Base-by-base conservation (phyloP, 2,113 vertebrate genomes). In the Balaenoptera acutorostrata region DNA sequence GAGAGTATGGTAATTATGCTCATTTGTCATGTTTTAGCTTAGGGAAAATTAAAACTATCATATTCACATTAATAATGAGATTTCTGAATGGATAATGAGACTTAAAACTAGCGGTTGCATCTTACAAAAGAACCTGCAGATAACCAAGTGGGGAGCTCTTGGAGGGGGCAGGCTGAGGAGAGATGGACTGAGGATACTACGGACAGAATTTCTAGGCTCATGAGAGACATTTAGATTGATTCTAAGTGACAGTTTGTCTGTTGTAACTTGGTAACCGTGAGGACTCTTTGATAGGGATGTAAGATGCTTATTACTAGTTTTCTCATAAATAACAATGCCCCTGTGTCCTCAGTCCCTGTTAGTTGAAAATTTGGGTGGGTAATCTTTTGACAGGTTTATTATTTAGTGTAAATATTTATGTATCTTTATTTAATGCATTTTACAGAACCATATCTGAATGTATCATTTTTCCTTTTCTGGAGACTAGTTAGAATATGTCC, bases 101-200 rank as follows among this genome's bases (percentile, higher is more conserved):
- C 63, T 44, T 46, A 44, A 64, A 66, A 71, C 52, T 31, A 36
- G 7, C n/a, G 17, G 5, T 69, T 18, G 18, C 41, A 63, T 84
- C 49, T 94, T 52, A 49, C 1, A 55, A 21, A 36, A 49, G 57
- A 23, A 68, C 10, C 14, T 68, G 17, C 9, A 6, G 41, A 39
- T 25, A 29, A 39, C 15, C 49, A 20, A 0, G 1, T 1, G 21
- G 13, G 8, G 63, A 25, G 7, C 12, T 0, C 3, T 23, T 17
- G 5, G 36, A 18, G 57, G 15, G 55, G 20, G 5, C 6, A 1
- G 23, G 69, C 25, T 25, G 41, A 49, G 72, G 31, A 31, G 41
- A 20, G 1, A 68, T 2, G 27, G n/a, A 7, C 6, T 5, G 3
- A 1, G 49, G 41, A 12, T 6, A 0, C 49, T 21, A 3, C 6